phyloP scores from a whole-genome alignment of 1,140 invertebrate genomes.

The Pissodes strobi region DNA sequence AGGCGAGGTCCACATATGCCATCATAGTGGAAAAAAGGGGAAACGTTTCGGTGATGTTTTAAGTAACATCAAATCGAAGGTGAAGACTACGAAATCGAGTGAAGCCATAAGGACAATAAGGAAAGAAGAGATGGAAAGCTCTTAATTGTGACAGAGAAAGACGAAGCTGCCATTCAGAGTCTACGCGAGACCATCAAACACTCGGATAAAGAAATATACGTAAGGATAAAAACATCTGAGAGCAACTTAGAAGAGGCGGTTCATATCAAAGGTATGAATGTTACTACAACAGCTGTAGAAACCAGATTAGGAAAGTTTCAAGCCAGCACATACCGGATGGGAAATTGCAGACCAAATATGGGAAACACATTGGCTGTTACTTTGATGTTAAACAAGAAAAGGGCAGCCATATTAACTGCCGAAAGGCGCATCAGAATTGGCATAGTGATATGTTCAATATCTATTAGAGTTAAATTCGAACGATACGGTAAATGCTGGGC shows the following conservation, averaged over 20 bases:
- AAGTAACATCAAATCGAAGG: too few relatives aligned
- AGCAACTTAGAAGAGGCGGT: too few relatives aligned
- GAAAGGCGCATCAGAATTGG: background rate
- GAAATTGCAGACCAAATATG: background rate
- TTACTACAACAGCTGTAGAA: background rate
- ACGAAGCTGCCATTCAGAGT: background rate
- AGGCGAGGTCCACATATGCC: too few relatives aligned
- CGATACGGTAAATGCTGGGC: conserved; percentile 16
- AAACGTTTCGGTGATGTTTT: too few relatives aligned
- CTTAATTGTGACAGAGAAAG: background rate
- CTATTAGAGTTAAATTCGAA: background rate
- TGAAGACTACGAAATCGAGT: too few relatives aligned
- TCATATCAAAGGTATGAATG: conserved; percentile 15
- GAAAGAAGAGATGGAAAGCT: conserved; percentile 3
- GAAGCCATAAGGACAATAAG: too few relatives aligned
- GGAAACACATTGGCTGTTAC: background rate
- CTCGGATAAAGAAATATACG: background rate
- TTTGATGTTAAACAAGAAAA: background rate
- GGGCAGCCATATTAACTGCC: background rate
- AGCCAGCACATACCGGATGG: too few relatives aligned
- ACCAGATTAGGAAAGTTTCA: background rate
- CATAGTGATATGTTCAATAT: background rate
- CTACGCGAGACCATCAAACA: too few relatives aligned
- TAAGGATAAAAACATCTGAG: background rate
- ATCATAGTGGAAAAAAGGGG: too few relatives aligned